Conservation (phyloP, 2,113 vertebrate genomes). For the Gobiocypris rarus region DNA sequence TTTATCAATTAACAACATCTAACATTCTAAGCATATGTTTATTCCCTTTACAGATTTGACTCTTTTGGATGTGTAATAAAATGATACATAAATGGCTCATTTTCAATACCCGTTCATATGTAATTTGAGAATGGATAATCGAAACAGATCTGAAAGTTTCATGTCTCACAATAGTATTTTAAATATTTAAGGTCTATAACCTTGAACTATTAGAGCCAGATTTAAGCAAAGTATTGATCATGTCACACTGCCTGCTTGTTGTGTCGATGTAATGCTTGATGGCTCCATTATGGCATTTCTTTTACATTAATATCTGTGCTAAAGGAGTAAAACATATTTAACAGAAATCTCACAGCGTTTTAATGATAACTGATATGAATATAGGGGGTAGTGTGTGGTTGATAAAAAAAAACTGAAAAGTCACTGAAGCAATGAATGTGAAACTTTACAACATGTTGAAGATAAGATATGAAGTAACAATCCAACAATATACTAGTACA, state of each 20-base stretch:
- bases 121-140: neutral
- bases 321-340: neutral
- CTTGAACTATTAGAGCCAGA: neutral
- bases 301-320: neutral
- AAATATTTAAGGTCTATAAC: neutral
- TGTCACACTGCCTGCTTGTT: neutral
- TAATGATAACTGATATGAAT: neutral
- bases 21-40: neutral
- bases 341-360: constrained; percentile 13
- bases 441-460: constrained; percentile 35
- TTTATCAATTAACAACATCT: neutral
- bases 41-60: neutral
- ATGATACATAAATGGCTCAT: constrained; percentile 7
- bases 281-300: neutral
- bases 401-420: neutral
- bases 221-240: neutral
- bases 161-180: neutral
- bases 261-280: neutral
- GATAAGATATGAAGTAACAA: constrained; percentile 36
- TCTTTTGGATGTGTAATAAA: constrained; percentile 11
- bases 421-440: constrained; percentile 66
- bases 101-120: neutral
- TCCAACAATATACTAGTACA: constrained; percentile 37
- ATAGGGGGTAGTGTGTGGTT: neutral
- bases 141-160: neutral